Percentiles rank a stretch among this genome's conserved stretches.
Evolutionary conservation across 1,140 invertebrate species (phyloP).

Genomic region (Branchinecta lindahli): DNA sequence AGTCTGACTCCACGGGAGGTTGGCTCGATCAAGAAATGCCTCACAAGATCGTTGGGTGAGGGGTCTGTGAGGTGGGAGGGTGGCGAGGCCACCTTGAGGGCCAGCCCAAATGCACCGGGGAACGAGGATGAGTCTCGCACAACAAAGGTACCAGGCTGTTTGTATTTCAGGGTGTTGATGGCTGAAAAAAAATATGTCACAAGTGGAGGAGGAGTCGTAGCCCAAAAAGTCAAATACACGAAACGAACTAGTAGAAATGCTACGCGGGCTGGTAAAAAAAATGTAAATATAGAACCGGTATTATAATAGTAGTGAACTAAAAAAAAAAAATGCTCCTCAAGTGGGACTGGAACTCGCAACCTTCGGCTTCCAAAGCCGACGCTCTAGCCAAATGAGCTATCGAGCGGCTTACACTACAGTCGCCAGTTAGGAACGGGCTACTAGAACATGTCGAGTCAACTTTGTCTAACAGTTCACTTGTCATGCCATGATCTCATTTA

Average conservation of each 20-base stretch:
- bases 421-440: no score
- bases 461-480: no score
- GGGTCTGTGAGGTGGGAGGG: conserved; percentile 49
- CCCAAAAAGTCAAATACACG: background rate
- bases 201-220: conserved; percentile 2
- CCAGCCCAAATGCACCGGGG: conserved; percentile 90
- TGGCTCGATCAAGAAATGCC: conserved; percentile 95
- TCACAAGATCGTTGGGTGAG: conserved; percentile 61
- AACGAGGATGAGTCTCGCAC: conserved; percentile 89
- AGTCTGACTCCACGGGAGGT: conserved; percentile 83
- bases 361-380: no score
- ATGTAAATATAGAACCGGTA: no score
- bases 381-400: no score
- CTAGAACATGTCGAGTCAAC: no score
- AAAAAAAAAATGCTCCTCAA: no score
- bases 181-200: conserved; percentile 40
- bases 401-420: no score
- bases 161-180: conserved; percentile 67
- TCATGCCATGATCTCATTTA: no score
- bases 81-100: conserved; percentile 72
- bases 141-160: conserved; percentile 82
- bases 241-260: background rate
- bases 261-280: background rate
- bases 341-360: no score
- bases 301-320: no score